Evolutionary conservation across 2,113 vertebrate species (phyloP), one percentile per base, ranked within the genome.

Genomic region (Brachypodius melanocephalos): DNA sequence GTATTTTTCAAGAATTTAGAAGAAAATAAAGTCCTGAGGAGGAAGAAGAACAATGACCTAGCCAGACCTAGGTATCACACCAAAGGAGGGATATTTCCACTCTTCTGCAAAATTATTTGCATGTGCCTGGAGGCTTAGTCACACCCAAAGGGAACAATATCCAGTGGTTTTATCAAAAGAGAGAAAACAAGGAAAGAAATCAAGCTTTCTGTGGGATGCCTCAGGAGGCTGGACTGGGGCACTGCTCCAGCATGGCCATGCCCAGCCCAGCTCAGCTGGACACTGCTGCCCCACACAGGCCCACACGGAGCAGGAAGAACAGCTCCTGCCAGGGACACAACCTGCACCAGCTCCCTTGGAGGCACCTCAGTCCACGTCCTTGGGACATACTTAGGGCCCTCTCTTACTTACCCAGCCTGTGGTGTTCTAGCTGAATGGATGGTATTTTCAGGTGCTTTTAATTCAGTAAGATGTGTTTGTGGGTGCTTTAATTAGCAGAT

Each of bases 401-500:
- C 82, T 88, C 71, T 55, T 68, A 25, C 36, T 71, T 57, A 55
- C n/a, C 14, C 12, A 90, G 82, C 28, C 43, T 15, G 36, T 55
- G n/a, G 34, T 51, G 38, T 32, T 89, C 46, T 40, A 86, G 61
- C 4, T 46, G 26, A 90, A 90, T 26, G 29, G 38, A 88, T 32
- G 58, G 48, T 67, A 90, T 77, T 91, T 96, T 78, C 92, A 92
- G 76, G 76, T 84, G 72, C 79, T 88, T 91, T 90, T 81, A 94
- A 86, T 68, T 82, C 82, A 81, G 43, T 66, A 84, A 88, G 72
- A 93, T 71, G 68, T 91, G 79, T 94, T 97, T 95, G 85, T 93
- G 90, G 96, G 93, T 95, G 85, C 95, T 94, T 97, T 97, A 96
- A 96, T 96, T 95, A 97, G 88, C 76, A 97, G 95, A 95, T 90